Conservation (phyloP, 2,797 vertebrate species). For the Platyrinchus mystaceus region DNA sequence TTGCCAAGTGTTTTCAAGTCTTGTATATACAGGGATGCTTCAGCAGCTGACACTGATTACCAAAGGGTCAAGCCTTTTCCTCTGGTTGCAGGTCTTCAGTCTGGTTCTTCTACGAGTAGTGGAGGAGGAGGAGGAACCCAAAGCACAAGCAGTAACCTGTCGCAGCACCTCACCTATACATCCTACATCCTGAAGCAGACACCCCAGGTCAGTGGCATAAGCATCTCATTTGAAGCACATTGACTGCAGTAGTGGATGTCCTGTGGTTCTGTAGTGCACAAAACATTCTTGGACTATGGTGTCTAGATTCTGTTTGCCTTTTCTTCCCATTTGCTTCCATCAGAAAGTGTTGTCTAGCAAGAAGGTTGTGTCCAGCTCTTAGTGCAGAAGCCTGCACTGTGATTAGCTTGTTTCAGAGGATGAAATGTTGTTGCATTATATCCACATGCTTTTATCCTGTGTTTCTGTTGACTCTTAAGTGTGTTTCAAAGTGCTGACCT, state of each 20-base stretch:
- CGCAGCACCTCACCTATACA: constrained; percentile 94
- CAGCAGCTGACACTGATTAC: background rate
- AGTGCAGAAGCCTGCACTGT: background rate
- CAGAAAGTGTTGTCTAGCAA: background rate
- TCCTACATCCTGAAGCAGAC: constrained; percentile 99
- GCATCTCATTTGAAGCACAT: background rate
- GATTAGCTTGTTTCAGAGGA: background rate
- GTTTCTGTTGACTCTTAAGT: background rate
- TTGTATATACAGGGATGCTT: background rate
- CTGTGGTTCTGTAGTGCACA: background rate
- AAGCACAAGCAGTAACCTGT: constrained; percentile 83
- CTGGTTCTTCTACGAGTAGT: constrained; percentile 76
- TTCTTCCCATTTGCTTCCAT: background rate
- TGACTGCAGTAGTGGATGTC: background rate
- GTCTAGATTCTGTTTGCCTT: background rate
- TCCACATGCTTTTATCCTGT: background rate
- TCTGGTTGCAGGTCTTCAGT: constrained; percentile 85
- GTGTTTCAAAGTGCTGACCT: background rate
- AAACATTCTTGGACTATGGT: background rate
- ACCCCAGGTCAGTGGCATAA: constrained; percentile 85
- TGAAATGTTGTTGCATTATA: background rate
- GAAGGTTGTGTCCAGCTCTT: background rate
- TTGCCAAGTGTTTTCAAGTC: background rate
- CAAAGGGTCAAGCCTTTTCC: background rate
- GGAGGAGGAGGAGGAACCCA: constrained; percentile 76